phyloP scores from a whole-genome alignment of 2,888 invertebrate species.

The Neocrepidodera transversa region DNA sequence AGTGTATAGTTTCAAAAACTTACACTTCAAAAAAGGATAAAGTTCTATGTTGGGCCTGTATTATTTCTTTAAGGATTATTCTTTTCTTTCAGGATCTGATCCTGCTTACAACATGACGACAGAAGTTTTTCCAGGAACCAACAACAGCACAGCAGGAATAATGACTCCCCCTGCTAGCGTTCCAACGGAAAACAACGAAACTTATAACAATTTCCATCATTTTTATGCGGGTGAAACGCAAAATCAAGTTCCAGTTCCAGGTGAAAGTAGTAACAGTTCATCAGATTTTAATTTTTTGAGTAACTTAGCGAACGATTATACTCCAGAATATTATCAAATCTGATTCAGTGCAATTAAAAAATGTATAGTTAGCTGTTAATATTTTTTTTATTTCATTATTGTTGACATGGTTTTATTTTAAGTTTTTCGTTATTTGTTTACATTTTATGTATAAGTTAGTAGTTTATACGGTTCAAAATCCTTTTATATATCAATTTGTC shows the following conservation, averaged over 20 bases:
- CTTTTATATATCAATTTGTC: background rate
- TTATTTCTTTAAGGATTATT: no score
- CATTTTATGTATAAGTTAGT: slow-evolving; percentile 9
- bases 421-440: slow-evolving; percentile 29
- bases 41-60: no score
- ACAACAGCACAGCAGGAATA: slow-evolving; percentile 61
- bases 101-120: slow-evolving; percentile 59
- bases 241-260: slow-evolving; percentile 58
- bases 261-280: slow-evolving; percentile 89
- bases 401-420: slow-evolving; percentile 26
- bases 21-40: no score
- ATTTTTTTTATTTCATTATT: slow-evolving; percentile 42
- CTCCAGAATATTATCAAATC: slow-evolving; percentile 87
- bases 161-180: slow-evolving; percentile 69
- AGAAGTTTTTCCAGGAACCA: slow-evolving; percentile 60
- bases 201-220: slow-evolving; percentile 75
- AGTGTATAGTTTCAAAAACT: no score
- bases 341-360: slow-evolving; percentile 61
- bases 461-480: background rate
- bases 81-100: slow-evolving; percentile 54
- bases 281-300: slow-evolving; percentile 94
- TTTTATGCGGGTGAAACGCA: slow-evolving; percentile 67
- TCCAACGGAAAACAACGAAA: slow-evolving; percentile 69
- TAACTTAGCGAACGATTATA: slow-evolving; percentile 91
- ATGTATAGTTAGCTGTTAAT: slow-evolving; percentile 39